Conservation (phyloP, 2,888 invertebrate species). For the Gandaritis pyraliata region DNA sequence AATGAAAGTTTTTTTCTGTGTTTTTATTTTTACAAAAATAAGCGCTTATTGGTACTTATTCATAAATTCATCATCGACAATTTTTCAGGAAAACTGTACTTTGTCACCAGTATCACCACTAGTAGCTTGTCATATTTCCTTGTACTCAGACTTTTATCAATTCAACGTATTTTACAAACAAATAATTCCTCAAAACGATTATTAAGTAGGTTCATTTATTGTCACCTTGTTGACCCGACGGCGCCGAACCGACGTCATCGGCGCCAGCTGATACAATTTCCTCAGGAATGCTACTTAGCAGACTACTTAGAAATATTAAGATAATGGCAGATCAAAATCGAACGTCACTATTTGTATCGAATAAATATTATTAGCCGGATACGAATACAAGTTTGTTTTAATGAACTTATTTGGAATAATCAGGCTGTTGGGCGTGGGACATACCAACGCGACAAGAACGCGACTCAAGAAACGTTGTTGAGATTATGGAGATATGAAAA, state of each 20-base stretch:
- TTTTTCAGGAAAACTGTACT: constrained; percentile 7
- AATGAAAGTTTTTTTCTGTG: too few species aligned
- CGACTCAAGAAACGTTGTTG: too few species aligned
- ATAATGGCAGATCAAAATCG: constrained; percentile 49
- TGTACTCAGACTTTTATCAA: constrained; percentile 19
- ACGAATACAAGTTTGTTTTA: constrained; percentile 56
- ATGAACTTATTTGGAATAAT: constrained; percentile 51
- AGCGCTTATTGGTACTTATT: too few species aligned
- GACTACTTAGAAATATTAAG: constrained; percentile 46
- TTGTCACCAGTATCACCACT: constrained; percentile 10
- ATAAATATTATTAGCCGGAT: constrained; percentile 48
- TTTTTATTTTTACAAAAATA: too few species aligned
- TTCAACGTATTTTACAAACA: constrained; percentile 32
- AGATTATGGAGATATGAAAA: too few species aligned
- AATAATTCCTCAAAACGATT: constrained; percentile 36
- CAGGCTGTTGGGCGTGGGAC: constrained; percentile 41
- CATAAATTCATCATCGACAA: not conserved
- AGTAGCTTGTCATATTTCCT: constrained; percentile 23
- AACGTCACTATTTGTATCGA: constrained; percentile 57
- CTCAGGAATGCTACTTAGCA: constrained; percentile 56
- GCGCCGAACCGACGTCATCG: constrained; percentile 47
- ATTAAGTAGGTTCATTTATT: constrained; percentile 33
- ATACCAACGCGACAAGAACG: too few species aligned
- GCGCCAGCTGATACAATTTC: constrained; percentile 50
- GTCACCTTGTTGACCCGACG: constrained; percentile 38